Conservation (phyloP, 2,113 vertebrate genomes). For the Phaethornis superciliosus region DNA sequence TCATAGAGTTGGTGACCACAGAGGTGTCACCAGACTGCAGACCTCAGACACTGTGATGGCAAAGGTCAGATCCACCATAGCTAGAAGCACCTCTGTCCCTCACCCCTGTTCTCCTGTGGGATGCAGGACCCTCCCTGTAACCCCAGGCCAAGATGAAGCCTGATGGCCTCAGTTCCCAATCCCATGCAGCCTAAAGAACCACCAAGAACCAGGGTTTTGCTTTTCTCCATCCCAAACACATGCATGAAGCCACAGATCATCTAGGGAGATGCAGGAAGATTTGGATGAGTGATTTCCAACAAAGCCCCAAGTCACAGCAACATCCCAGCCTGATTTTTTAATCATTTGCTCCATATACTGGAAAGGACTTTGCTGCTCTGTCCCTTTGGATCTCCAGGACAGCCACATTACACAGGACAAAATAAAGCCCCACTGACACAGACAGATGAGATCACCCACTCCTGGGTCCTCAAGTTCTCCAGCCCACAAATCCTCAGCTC, state of each 20-base stretch:
- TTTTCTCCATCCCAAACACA: neutral
- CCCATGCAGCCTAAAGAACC: neutral
- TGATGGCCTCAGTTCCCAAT: neutral
- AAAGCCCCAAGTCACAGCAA: neutral
- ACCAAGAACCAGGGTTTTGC: neutral
- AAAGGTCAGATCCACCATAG: neutral
- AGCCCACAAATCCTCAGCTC: neutral
- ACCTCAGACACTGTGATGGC: neutral
- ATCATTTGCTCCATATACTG: neutral
- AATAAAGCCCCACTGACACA: neutral
- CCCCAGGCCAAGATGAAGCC: neutral
- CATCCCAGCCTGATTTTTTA: neutral
- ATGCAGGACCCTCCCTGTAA: neutral
- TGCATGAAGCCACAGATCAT: rapidly evolving
- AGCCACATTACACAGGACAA: rapidly evolving
- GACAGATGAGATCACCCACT: neutral
- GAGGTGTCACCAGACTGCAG: neutral
- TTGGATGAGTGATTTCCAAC: neutral
- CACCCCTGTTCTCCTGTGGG: neutral
- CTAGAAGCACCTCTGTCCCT: neutral
- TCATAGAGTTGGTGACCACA: neutral
- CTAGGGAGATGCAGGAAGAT: neutral
- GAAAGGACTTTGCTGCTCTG: neutral
- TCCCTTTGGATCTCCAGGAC: neutral
- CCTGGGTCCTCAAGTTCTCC: neutral